These are phyloP conservation scores for Himalopsyche phryganea DNA, from an alignment of 1,140 invertebrate species.

Conservation along the genomic window DNA sequence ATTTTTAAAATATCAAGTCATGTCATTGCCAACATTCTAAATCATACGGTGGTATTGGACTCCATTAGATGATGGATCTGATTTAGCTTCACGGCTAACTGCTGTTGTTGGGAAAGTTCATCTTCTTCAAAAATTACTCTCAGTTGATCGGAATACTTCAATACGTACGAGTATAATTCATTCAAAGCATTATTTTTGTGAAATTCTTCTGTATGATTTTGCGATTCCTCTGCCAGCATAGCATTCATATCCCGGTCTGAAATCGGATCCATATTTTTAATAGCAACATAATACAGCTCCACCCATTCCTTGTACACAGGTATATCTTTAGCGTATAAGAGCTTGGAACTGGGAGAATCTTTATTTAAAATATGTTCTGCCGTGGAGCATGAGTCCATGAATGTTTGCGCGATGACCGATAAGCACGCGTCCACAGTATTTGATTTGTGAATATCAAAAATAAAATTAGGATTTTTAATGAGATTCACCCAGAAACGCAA, in stretches of 20 bases:
- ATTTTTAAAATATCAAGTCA: too few species aligned
- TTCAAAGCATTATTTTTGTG: slow-evolving; percentile 95
- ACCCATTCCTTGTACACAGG: slow-evolving; percentile 99
- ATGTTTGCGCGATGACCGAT: slow-evolving; percentile 98
- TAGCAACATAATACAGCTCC: slow-evolving; percentile 89
- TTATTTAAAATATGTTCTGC: slow-evolving; percentile 98
- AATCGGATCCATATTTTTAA: slow-evolving; percentile 94
- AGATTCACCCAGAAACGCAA: slow-evolving; percentile 98
- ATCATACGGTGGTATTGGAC: slow-evolving; percentile 74
- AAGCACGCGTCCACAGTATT: slow-evolving; percentile 99
- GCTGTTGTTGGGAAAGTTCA: slow-evolving; percentile 95
- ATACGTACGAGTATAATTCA: slow-evolving; percentile 91
- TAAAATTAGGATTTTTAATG: slow-evolving; percentile 99
- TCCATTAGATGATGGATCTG: slow-evolving; percentile 95
- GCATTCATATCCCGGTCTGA: slow-evolving; percentile 99
- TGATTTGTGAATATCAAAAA: slow-evolving; percentile 99
- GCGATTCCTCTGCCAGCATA: slow-evolving; percentile 96
- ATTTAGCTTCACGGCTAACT: slow-evolving; percentile 90
- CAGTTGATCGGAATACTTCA: slow-evolving; percentile 94
- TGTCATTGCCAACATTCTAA: too few species aligned
- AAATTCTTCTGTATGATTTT: slow-evolving; percentile 93
- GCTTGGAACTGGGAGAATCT: slow-evolving; percentile 97
- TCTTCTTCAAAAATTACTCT: slow-evolving; percentile 95
- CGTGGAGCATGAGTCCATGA: slow-evolving; percentile 99
- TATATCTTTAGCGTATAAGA: slow-evolving; percentile 99